phyloP scores from a whole-genome alignment of 2,888 invertebrate genomes.

The Molanna angustata region DNA sequence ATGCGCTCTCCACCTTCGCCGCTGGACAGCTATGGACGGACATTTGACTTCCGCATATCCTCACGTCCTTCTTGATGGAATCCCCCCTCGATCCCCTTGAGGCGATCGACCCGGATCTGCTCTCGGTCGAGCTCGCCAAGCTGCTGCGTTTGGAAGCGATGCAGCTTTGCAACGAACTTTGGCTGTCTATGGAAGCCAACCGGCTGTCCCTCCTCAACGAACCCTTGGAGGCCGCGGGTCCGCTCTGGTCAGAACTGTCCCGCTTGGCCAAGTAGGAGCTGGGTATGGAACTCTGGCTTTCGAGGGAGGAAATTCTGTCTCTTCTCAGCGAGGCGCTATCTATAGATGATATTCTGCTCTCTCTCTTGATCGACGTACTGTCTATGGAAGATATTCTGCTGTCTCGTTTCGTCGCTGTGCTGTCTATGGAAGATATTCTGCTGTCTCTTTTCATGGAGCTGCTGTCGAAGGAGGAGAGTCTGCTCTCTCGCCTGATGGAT shows the following conservation, averaged over 20 bases:
- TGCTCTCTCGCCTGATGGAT: conserved; percentile 10
- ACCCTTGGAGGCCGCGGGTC: conserved; percentile 14
- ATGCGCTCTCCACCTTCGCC: not conserved
- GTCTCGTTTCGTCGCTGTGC: conserved; percentile 5
- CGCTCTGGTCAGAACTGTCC: conserved; percentile 18
- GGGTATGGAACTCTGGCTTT: conserved; percentile 28
- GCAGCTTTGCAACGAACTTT: conserved; percentile 23
- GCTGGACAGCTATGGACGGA: conserved; percentile 10
- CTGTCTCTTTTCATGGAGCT: conserved; percentile 25
- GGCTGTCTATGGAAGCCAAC: conserved; percentile 27
- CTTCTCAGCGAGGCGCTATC: conserved; percentile 23
- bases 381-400: conserved; percentile 18
- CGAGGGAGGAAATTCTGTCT: conserved; percentile 23
- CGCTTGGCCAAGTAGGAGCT: conserved; percentile 26
- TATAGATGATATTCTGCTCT: conserved; percentile 26
- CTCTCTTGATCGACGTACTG: conserved; percentile 24
- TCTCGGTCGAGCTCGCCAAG: conserved; percentile 13
- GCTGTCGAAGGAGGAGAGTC: not conserved
- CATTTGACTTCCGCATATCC: conserved; percentile 1
- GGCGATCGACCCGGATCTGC: conserved; percentile 12
- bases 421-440: conserved; percentile 28
- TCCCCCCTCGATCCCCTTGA: conserved; percentile 25
- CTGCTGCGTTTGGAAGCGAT: conserved; percentile 20
- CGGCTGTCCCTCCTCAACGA: conserved; percentile 25
- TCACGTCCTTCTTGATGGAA: conserved; percentile 24